Base-by-base conservation (phyloP, 2,888 invertebrate species). In the Thereva unica region DNA sequence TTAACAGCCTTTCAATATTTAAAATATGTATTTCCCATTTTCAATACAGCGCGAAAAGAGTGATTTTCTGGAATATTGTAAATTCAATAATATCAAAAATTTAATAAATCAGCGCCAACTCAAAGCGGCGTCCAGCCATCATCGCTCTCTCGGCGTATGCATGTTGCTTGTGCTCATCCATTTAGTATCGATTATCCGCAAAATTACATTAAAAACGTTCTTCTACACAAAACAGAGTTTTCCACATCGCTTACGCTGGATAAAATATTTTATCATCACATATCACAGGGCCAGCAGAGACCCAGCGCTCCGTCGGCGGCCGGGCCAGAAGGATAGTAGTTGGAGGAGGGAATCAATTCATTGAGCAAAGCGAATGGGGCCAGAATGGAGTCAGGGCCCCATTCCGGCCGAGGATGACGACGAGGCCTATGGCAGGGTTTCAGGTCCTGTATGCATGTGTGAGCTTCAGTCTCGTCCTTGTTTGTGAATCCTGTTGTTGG, bases 151-250 rank as follows among this genome's bases (percentile, higher is more conserved):
- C 47, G 12, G 10, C 47, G 59, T 45, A 59, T 59, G 59, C 59
- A 59, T 59, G 59, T 41, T 49, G 50, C 45, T 35, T 23, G 40
- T 50, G 57, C 50, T 56, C 56, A 64, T 57, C 68, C 65, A 68
- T 65, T 68, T 68, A 59, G 65, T 65, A 68, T 68, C 65, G 68
- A 68, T 68, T 68, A 68, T 68, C 68, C 68, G 68, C 68, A 68
- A 68, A 64, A 68, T 68, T 68, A 68, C 68, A 68, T 68, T 68
- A 68, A 68, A 68, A 68, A 68, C 64, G 65, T 56, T 68, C 50
- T 55, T 49, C 63, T 56, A 64, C 55, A 68, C 68, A 65, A 68
- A 67, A 68, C 56, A 64, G 57, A 68, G 65, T 68, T 68, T 68
- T 68, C 68, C 65, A 65, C 68, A 68, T 68, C 65, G 68, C 54